Evolutionary conservation across 2,113 vertebrate genomes (phyloP).

Genomic region (Uria aalge): DNA sequence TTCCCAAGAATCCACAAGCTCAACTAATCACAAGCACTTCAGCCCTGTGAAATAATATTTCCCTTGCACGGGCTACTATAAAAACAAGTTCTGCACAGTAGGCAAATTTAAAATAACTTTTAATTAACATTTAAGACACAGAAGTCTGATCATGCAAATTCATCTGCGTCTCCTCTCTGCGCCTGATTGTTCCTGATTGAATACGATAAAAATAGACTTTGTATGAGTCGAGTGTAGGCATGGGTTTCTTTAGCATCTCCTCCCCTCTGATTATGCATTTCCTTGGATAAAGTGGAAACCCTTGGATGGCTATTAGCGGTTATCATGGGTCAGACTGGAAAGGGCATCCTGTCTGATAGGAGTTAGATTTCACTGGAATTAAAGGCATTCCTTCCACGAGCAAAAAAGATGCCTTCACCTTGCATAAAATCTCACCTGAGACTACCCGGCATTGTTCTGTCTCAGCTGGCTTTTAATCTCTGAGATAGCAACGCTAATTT

Average conservation of each 20-base stretch:
- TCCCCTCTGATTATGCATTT: conserved; percentile 64
- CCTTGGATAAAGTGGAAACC: conserved; percentile 46
- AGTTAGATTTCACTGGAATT: not conserved
- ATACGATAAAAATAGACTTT: conserved; percentile 65
- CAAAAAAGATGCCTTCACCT: not conserved
- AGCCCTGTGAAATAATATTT: conserved; percentile 54
- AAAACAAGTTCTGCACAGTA: conserved; percentile 65
- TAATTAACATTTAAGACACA: conserved; percentile 70
- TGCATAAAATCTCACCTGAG: not conserved
- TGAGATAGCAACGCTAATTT: not conserved
- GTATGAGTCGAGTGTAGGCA: conserved; percentile 12
- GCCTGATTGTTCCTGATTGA: conserved; percentile 76
- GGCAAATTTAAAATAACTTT: conserved; percentile 62
- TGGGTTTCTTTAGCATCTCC: conserved; percentile 53
- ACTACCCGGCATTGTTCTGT: not conserved
- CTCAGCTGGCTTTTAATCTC: not conserved
- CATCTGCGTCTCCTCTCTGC: conserved; percentile 44
- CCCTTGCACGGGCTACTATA: conserved; percentile 37
- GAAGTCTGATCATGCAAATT: conserved; percentile 66
- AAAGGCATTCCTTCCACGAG: not conserved
- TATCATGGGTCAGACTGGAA: not conserved
- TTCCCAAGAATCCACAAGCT: conserved; percentile 25
- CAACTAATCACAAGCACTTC: conserved; percentile 54
- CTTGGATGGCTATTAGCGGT: not conserved
- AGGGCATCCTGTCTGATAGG: not conserved